Evolutionary conservation across 2,888 invertebrate genomes (phyloP).

Genomic region (Tricholauxania praeusta): DNA sequence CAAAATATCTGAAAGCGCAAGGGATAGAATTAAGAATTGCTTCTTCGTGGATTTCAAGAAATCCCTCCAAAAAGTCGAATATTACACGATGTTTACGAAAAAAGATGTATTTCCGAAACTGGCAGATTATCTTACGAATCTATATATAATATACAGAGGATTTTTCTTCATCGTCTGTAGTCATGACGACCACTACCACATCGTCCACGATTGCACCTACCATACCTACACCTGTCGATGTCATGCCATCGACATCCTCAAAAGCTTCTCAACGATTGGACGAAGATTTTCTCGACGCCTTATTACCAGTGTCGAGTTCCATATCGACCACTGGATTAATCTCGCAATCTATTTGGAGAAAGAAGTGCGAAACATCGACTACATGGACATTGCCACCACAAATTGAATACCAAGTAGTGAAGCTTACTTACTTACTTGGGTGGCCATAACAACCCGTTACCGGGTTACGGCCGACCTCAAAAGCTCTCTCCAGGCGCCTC

Average conservation of each 20-base stretch:
- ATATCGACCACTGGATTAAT: slow-evolving; percentile 30
- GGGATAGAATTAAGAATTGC: background rate
- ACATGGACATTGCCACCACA: slow-evolving; percentile 30
- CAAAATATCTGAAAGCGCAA: background rate
- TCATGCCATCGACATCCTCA: background rate
- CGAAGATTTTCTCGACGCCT: slow-evolving; percentile 24
- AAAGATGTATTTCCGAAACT: background rate
- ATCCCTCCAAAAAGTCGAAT: background rate
- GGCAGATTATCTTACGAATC: background rate
- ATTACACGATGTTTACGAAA: background rate
- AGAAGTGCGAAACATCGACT: slow-evolving; percentile 10
- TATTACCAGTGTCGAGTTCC: slow-evolving; percentile 10
- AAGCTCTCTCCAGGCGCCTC: no score
- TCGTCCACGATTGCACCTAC: slow-evolving; percentile 33
- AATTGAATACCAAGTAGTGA: slow-evolving; percentile 33
- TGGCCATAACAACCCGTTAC: no score
- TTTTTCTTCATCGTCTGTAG: slow-evolving; percentile 2
- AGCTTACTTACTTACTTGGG: no score
- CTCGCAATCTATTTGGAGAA: slow-evolving; percentile 29
- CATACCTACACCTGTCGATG: slow-evolving; percentile 26
- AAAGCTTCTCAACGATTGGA: background rate
- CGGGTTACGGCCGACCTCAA: no score
- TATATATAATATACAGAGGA: background rate
- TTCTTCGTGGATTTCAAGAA: background rate
- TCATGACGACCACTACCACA: slow-evolving; percentile 22